Evolutionary conservation across 1,140 invertebrate genomes (phyloP), one percentile per base, ranked within the genome.

Genomic region (Hesperophylax magnus): DNA sequence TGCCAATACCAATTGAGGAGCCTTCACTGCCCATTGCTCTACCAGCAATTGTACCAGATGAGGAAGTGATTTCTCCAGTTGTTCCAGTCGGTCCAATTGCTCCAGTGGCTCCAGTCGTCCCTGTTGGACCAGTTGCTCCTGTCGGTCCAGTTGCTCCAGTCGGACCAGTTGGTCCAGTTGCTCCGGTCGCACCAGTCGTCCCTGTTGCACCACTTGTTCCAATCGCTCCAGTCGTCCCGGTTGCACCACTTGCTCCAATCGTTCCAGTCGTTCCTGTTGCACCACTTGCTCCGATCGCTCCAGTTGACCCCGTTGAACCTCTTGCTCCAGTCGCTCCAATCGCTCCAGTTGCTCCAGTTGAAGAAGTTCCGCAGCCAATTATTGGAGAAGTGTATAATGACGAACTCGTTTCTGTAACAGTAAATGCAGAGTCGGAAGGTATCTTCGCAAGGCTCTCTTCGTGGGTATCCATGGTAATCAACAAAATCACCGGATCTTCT

Each of bases 381-480:
- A 1, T 60, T 8, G 72, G 79, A 56, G 72, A 81, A 56, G 60
- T 81, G n/a, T 81, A 77, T 53, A 58, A 67, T 8, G 71, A 74
- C 18, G 79, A 71, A 18, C 22, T 39, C 22, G 79, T 81, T 52
- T 77, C 72, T 4, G 79, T 81, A 2, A 77, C 27, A 18, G 54
- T 81, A 11, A 81, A 81, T 69, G 56, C 72, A 31, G 63, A 75
- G 15, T 39, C 39, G 1, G 39, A 74, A n/a, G 60, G 54, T 18
- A 52, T 76, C 34, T 20, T 81, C 4, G 3, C 27, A 11, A 81
- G 39, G 54, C 24, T 81, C 20, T 27, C 52, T 1, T 52, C 31
- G 9, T 81, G 79, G 79, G 65, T 81, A 27, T 77, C 72, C 1
- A 67, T 81, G 79, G 65, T 81, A 17, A 77, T 81, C 34, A 81